Conservation (phyloP, 2,113 vertebrate genomes). For the Colius striatus region DNA sequence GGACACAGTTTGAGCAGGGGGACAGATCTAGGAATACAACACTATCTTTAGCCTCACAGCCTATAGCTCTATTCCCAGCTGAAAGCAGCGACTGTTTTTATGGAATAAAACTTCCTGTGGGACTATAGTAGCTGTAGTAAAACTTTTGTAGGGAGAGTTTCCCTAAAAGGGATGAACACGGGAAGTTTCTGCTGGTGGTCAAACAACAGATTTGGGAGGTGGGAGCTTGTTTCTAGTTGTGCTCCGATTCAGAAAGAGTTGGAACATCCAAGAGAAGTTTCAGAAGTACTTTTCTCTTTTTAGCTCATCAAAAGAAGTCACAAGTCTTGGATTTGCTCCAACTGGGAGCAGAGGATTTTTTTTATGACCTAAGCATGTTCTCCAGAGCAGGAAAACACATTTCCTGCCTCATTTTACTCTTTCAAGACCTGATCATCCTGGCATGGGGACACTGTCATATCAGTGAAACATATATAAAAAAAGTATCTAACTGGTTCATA, state of each 20-base stretch:
- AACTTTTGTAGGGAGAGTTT: background rate
- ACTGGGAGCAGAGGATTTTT: background rate
- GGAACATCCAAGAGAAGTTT: background rate
- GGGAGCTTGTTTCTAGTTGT: background rate
- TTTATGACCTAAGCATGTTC: background rate
- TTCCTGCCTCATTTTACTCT: background rate
- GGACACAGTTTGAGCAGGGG: background rate
- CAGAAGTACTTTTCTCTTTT: background rate
- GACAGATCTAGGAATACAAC: background rate
- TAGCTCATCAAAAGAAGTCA: background rate
- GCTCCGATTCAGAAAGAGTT: background rate
- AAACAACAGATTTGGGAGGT: rapidly evolving
- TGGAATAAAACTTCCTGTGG: slow-evolving; percentile 28
- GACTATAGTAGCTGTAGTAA: background rate
- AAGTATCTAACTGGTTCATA: background rate
- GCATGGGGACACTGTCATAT: background rate
- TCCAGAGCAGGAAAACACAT: background rate
- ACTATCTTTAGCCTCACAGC: slow-evolving; percentile 1
- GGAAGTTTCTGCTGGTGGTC: background rate
- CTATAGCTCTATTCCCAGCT: slow-evolving; percentile 14
- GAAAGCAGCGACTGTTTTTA: background rate
- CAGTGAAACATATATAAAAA: background rate
- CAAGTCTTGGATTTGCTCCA: slow-evolving; percentile 22
- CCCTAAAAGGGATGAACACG: background rate
- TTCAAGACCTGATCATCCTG: background rate